Evolutionary conservation across 2,113 vertebrate species (phyloP).

Genomic region (Phylloscopus whistleri): DNA sequence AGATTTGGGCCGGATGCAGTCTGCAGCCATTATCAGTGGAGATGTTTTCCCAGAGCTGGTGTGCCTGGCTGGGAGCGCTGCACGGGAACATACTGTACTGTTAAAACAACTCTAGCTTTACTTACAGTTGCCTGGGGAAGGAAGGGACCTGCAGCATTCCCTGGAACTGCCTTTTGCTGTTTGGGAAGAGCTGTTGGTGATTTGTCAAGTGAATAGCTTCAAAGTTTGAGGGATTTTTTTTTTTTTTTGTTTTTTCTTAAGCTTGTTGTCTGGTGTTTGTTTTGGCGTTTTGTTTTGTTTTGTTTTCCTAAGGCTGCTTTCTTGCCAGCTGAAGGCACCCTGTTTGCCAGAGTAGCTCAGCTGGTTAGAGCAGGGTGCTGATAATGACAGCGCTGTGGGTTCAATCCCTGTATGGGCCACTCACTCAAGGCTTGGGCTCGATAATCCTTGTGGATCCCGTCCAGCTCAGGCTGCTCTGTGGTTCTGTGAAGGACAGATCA

Average conservation of each 20-base stretch:
- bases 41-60: background rate
- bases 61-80: background rate
- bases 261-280: background rate
- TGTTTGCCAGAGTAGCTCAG: background rate
- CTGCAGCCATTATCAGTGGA: background rate
- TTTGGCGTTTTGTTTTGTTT: background rate
- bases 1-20: background rate
- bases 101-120: background rate
- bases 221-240: background rate
- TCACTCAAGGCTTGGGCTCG: background rate
- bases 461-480: background rate
- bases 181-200: background rate
- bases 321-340: background rate
- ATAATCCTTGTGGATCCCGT: background rate
- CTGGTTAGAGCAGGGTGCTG: background rate
- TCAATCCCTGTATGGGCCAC: fast-evolving
- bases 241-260: background rate
- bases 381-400: background rate
- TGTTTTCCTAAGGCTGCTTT: background rate
- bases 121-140: background rate
- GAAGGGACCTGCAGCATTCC: background rate
- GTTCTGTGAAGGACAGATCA: background rate
- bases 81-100: fast-evolving
- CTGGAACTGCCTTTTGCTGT: background rate
- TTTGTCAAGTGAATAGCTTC: background rate